Evolutionary conservation across 2,888 invertebrate genomes (phyloP), one percentile per base, ranked within the genome.

Genomic region (Himalopsyche tibetana): DNA sequence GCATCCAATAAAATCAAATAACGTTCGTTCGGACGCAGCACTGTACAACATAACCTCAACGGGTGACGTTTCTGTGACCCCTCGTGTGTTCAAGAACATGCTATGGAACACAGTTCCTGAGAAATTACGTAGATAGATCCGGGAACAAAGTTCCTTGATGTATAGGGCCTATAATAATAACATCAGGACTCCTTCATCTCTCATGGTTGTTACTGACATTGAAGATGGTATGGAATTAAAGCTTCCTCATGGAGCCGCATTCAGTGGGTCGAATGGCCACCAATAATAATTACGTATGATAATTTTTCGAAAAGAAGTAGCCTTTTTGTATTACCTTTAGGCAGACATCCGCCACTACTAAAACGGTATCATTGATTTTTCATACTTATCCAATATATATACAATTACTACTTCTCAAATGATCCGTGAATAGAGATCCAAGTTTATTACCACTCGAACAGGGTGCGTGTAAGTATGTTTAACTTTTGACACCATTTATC

Each of bases 361-460:
- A 63, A 63, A 28, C 63, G 28, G 63, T 63, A 63, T 63, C 63
- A 63, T 63, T 63, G 63, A 63, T 63, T 63, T 63, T 63, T 63
- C 63, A 63, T 63, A 63, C 63, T 63, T 19, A 63, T 19, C 19
- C 28, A 19, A 63, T 19, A 63, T 63, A 19, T 63, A 63, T 63
- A 63, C 63, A 63, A 63, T 63, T 63, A 63, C 63, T 19, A 9
- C 19, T 4, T 19, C 15, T 63, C n/a, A 63, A 63, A 19, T 28
- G 63, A 63, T 19, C 63, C 63, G 19, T 63, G 63, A 63, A 63
- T 63, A 19, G 19, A 63, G 63, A 63, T 19, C 63, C 28, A 63
- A 28, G 28, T 63, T 63, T 63, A 63, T 19, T 63, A 19, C 11
- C 28, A 19, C 4, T 63, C 4, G 8, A 0, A 63, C 63, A 63